Percentiles rank a stretch among this genome's conserved stretches.
Conservation (phyloP, 2,797 vertebrate species). For the Smutsia gigantea region DNA sequence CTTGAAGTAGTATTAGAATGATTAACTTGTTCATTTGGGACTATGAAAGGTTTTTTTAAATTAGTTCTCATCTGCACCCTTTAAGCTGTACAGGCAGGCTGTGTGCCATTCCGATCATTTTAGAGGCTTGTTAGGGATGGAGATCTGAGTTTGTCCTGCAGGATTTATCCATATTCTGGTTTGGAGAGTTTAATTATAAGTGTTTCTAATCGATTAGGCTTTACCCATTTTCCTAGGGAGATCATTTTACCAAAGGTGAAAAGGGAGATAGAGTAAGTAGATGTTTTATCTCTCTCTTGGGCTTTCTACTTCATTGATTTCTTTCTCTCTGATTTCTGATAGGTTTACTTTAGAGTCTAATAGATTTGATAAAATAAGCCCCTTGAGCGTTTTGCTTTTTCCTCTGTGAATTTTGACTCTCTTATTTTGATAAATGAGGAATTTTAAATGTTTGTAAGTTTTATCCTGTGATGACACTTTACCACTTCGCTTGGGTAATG, state of each 20-base stretch:
- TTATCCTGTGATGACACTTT: not conserved
- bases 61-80: not conserved
- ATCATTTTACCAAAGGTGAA: slow-evolving; percentile 89
- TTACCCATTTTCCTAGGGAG: slow-evolving; percentile 79
- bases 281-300: slow-evolving; percentile 39
- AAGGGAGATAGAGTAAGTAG: slow-evolving; percentile 93
- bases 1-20: slow-evolving; percentile 16
- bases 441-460: slow-evolving; percentile 38
- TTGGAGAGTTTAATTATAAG: slow-evolving; percentile 28
- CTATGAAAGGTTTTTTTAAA: not conserved
- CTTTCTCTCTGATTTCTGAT: slow-evolving; percentile 37
- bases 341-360: slow-evolving; percentile 46
- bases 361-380: slow-evolving; percentile 63
- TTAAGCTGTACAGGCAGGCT: not conserved
- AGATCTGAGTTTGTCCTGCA: not conserved
- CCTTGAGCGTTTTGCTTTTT: slow-evolving; percentile 26
- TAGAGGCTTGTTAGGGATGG: not conserved
- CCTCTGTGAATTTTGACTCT: slow-evolving; percentile 29
- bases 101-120: not conserved
- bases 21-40: slow-evolving; percentile 6
- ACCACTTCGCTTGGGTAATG: not conserved
- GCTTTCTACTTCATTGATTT: slow-evolving; percentile 68
- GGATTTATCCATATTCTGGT: not conserved
- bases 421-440: slow-evolving; percentile 46
- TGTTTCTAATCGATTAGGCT: slow-evolving; percentile 54